Conservation (phyloP, 2,888 invertebrate species). For the Microctonus aethiopoides region DNA sequence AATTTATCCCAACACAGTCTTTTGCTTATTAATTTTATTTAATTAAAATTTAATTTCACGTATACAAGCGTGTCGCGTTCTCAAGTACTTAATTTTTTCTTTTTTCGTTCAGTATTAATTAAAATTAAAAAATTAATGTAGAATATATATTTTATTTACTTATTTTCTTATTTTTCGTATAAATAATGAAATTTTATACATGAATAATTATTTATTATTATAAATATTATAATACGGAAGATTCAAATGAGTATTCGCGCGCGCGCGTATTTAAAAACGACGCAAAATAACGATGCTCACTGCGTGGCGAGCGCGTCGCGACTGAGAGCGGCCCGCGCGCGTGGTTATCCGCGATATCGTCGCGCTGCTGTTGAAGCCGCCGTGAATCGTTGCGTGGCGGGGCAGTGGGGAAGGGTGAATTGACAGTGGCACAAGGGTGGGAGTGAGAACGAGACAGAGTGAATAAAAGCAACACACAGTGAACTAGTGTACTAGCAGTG, state of each 20-base stretch:
- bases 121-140: not conserved
- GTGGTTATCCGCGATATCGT: conserved; percentile 53
- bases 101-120: not conserved
- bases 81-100: not conserved
- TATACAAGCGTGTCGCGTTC: too few relatives aligned
- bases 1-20: not conserved
- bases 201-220: not conserved
- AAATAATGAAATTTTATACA: not conserved
- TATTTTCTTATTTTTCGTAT: not conserved
- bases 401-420: conserved; percentile 38
- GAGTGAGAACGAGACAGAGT: conserved; percentile 51
- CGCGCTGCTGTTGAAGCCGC: conserved; percentile 38
- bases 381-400: conserved; percentile 39
- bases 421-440: conserved; percentile 16
- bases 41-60: too few relatives aligned
- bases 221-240: not conserved
- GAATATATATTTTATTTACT: too few relatives aligned
- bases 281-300: conserved; percentile 57
- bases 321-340: conserved; percentile 63
- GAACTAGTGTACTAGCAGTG: not conserved
- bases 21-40: too few relatives aligned
- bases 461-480: not conserved
- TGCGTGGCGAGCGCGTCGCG: conserved; percentile 67
- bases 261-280: conserved; percentile 40
- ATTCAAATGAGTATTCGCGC: conserved; percentile 5